These are phyloP conservation scores for Pomatorhinus ruficollis DNA, from an alignment of 2,113 vertebrate genomes.

Conservation along the genomic window DNA sequence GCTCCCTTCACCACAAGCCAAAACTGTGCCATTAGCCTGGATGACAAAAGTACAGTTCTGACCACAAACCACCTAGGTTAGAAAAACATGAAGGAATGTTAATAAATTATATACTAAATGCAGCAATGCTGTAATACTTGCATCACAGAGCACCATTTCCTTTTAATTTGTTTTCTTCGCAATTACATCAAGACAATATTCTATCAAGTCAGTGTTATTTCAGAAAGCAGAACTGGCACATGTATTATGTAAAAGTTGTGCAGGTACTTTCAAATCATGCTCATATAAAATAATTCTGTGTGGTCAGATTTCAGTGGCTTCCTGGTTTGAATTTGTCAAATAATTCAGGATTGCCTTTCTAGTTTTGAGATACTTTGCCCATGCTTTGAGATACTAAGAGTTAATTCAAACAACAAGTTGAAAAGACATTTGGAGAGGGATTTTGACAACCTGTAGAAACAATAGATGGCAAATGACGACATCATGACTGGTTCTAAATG, in stretches of 20 bases:
- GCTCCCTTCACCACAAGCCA: constrained; percentile 86
- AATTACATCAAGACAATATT: not conserved
- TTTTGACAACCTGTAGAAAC: not conserved
- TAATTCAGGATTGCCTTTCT: not conserved
- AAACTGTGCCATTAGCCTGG: constrained; percentile 83
- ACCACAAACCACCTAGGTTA: constrained; percentile 80
- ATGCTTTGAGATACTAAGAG: not conserved
- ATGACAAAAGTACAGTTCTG: constrained; percentile 87
- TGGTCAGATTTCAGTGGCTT: not conserved
- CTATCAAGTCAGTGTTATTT: not conserved
- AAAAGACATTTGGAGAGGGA: not conserved
- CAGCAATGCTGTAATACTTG: not conserved
- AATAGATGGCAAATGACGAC: not conserved
- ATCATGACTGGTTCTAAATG: not conserved
- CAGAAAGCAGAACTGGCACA: not conserved
- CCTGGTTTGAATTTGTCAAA: not conserved
- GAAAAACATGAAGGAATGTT: not conserved
- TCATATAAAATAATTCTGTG: not conserved
- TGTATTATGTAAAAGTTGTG: not conserved
- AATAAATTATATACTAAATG: not conserved
- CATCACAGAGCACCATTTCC: not conserved
- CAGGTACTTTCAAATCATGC: not conserved
- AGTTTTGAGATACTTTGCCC: not conserved
- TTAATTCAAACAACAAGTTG: not conserved
- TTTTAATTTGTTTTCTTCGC: not conserved